phyloP scores from a whole-genome alignment of 2,797 vertebrate species.

The Acanthornis magna region DNA sequence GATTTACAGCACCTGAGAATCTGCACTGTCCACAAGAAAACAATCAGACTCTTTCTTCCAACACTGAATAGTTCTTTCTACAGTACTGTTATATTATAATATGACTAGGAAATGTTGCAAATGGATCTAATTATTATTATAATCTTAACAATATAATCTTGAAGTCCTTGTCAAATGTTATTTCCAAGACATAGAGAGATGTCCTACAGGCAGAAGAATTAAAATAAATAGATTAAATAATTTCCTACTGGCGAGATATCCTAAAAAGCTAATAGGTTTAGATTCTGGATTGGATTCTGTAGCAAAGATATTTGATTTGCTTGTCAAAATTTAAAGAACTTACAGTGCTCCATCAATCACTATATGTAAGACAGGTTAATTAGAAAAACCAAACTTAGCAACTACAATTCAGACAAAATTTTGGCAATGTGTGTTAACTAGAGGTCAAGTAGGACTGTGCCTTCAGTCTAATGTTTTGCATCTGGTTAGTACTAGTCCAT shows the following conservation, averaged over 20 bases:
- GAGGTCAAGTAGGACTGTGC: not conserved
- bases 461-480: not conserved
- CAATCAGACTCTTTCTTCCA: not conserved
- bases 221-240: constrained; percentile 76
- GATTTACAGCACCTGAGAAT: constrained; percentile 24
- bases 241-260: constrained; percentile 68
- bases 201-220: constrained; percentile 70
- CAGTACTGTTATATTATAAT: constrained; percentile 50
- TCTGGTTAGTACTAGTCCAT: not conserved
- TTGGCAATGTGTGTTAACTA: not conserved
- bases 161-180: constrained; percentile 64
- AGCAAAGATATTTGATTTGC: constrained; percentile 66
- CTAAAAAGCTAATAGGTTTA: constrained; percentile 72
- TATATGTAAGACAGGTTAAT: not conserved
- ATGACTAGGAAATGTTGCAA: constrained; percentile 68
- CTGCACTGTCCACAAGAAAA: not conserved
- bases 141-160: constrained; percentile 66
- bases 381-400: not conserved
- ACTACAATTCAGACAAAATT: not conserved
- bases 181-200: constrained; percentile 72
- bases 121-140: constrained; percentile 69
- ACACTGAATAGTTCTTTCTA: constrained; percentile 8
- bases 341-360: constrained; percentile 41
- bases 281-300: constrained; percentile 55
- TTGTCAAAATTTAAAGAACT: constrained; percentile 49